These are phyloP conservation scores for Sepiola atlantica DNA, from an alignment of 2,888 invertebrate genomes.

Conservation along the genomic window DNA sequence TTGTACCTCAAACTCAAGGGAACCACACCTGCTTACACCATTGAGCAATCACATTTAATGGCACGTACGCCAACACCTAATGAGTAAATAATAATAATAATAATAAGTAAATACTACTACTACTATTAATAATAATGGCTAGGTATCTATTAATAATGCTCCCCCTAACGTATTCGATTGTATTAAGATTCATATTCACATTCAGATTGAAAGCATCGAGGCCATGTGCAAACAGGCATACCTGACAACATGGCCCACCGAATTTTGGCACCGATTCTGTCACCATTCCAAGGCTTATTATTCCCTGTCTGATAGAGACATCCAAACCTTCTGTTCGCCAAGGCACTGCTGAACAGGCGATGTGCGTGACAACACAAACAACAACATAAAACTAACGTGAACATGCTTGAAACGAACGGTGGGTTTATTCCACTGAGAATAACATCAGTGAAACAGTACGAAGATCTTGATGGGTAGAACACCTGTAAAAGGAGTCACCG, in stretches of 20 bases:
- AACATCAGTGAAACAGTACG: slow-evolving; percentile 6
- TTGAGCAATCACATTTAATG: too few species aligned
- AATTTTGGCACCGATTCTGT: not conserved
- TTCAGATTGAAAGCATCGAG: not conserved
- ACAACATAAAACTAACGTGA: not conserved
- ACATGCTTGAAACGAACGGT: not conserved
- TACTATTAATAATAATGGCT: too few species aligned
- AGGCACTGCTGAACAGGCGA: not conserved
- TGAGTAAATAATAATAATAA: too few species aligned
- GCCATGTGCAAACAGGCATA: not conserved
- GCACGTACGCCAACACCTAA: too few species aligned
- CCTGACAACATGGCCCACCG: not conserved
- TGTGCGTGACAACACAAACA: slow-evolving; percentile 32
- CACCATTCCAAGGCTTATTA: not conserved
- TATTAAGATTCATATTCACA: not conserved
- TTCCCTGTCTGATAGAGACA: not conserved
- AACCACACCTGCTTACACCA: too few species aligned
- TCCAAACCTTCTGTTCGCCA: not conserved
- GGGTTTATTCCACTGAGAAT: not conserved
- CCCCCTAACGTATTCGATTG: not conserved
- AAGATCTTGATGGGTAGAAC: not conserved
- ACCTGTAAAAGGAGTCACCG: not conserved
- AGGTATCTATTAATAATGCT: too few species aligned
- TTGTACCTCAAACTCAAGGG: too few species aligned
- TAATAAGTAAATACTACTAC: too few species aligned